Conservation (phyloP, 2,113 vertebrate species). For the Columbina picui region DNA sequence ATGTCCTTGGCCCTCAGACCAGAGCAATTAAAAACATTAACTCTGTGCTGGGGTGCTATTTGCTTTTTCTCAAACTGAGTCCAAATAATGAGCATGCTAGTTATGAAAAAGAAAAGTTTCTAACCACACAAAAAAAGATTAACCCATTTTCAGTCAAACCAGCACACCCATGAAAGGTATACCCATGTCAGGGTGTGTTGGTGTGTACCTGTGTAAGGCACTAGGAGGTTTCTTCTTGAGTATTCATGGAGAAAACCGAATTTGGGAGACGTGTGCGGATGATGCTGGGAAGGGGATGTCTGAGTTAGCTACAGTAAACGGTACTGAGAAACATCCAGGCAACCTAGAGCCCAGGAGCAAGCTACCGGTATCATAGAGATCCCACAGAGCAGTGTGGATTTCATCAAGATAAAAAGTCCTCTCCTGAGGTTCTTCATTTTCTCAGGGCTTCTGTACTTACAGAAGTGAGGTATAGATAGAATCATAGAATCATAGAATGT, state of each 20-base stretch:
- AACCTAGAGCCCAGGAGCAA: background rate
- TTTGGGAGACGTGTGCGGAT: background rate
- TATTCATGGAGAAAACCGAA: background rate
- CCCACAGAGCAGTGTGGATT: background rate
- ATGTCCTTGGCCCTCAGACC: no score
- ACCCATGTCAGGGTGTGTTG: background rate
- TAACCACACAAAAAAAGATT: no score
- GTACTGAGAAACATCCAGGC: background rate
- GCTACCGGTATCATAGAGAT: background rate
- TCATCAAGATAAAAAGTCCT: background rate
- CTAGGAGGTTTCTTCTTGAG: background rate
- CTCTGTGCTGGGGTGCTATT: no score
- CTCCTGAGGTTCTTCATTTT: background rate
- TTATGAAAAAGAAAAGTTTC: no score
- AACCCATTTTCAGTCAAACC: no score
- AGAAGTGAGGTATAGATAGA: background rate
- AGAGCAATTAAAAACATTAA: no score
- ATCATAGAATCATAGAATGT: no score
- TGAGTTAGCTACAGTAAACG: background rate
- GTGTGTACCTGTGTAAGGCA: fast-evolving
- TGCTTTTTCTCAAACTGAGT: no score
- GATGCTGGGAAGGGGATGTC: background rate
- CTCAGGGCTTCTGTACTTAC: background rate
- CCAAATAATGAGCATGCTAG: no score
- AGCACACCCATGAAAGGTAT: background rate